These are phyloP conservation scores for Dynastes grantii DNA, from an alignment of 2,888 invertebrate species.

Conservation along the genomic window DNA sequence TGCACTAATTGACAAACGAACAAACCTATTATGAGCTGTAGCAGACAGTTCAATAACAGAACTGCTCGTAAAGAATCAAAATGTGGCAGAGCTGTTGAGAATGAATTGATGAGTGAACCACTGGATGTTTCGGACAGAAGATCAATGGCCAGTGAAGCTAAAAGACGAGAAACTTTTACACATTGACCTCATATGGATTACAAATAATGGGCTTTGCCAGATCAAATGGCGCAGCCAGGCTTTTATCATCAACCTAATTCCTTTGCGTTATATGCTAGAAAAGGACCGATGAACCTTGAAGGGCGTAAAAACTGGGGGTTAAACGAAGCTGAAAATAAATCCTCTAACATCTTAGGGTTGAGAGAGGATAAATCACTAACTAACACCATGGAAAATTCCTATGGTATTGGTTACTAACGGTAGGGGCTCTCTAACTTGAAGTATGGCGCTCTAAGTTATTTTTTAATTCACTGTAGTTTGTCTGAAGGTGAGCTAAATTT, in stretches of 20 bases:
- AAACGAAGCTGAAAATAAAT: conserved; percentile 71
- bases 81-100: conserved; percentile 88
- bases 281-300: conserved; percentile 97
- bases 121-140: conserved; percentile 73
- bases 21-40: conserved; percentile 79
- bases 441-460: too few species aligned
- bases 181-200: conserved; percentile 98
- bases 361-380: conserved; percentile 73
- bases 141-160: conserved; percentile 93
- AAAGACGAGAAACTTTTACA: conserved; percentile 91
- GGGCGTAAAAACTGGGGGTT: conserved; percentile 71
- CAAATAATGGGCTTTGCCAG: conserved; percentile 96
- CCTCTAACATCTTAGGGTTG: conserved; percentile 79
- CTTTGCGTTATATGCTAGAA: conserved; percentile 96
- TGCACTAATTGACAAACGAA: too few species aligned
- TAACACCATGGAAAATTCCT: conserved; percentile 86
- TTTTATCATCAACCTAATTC: conserved; percentile 96
- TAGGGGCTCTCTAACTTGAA: too few species aligned
- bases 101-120: conserved; percentile 78
- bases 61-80: conserved; percentile 85
- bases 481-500: too few species aligned
- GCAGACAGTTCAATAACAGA: conserved; percentile 87
- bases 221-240: conserved; percentile 97
- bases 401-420: conserved; percentile 92
- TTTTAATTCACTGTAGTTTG: too few species aligned